Conservation (phyloP, 2,113 vertebrate genomes). For the Grus americana region DNA sequence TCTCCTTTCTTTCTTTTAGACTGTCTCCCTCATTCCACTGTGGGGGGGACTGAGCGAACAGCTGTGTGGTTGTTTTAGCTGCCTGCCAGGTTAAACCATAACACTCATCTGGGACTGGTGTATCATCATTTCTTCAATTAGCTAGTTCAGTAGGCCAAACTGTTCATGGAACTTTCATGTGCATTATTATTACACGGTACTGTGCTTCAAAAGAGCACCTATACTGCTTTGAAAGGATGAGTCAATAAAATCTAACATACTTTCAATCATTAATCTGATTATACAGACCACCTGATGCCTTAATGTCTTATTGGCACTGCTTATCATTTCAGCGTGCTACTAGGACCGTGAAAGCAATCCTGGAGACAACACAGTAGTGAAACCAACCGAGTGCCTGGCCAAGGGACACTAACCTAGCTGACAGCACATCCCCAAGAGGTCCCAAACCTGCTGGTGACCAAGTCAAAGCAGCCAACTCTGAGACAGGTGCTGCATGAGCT, state of each 20-base stretch:
- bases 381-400: neutral
- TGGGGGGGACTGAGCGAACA: no score
- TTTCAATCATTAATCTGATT: neutral
- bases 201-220: neutral
- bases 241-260: neutral
- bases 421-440: no score
- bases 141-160: neutral
- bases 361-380: fast-evolving
- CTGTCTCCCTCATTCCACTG: no score
- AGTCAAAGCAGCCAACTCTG: neutral
- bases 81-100: no score
- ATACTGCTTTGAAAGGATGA: neutral
- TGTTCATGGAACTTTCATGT: neutral
- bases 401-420: neutral
- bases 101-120: neutral
- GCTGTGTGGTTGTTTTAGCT: no score
- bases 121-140: neutral
- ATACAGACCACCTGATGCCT: fast-evolving
- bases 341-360: neutral
- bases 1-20: no score
- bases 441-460: neutral
- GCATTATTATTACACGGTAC: neutral
- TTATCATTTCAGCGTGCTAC: fast-evolving
- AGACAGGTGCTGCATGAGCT: neutral
- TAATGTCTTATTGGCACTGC: neutral